Base-by-base conservation (phyloP, 2,888 invertebrate genomes). In the Dexiosoma caninum region DNA sequence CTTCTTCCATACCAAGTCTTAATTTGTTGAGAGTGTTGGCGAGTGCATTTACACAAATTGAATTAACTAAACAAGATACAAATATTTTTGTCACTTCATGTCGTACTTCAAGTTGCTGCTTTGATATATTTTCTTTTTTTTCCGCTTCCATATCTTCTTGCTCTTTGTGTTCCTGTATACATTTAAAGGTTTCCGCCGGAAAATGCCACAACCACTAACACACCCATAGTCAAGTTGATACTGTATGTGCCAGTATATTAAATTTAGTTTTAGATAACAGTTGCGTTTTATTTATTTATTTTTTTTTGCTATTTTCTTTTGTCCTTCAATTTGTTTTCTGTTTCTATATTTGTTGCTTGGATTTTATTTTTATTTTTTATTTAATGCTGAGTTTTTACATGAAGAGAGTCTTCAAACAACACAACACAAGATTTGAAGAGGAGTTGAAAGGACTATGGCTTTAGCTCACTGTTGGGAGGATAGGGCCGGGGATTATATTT, bases 41-140 rank as follows among this genome's bases (percentile, higher is more conserved):
- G 30, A 55, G 49, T 64, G 49, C 64, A 57, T 57, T 35, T 62
- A 16, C 64, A 64, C 14, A 70, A 70, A 70, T 77, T 77, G 55
- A 70, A 71, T 77, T 77, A 77, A 64, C 77, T 32, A 35, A 70
- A 71, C 40, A 57, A 62, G 49, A 49, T 7, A 57, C 49, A 70
- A 49, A 49, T 77, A 59, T 70, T 64, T 57, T 64, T 77, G 70
- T 64, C 70, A 77, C 59, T 55, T 76, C 12, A 55, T 49, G 27
- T 32, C 30, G 21, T 12, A 32, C 8, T 72, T n/a, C 1, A 40
- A 53, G 49, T 72, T 55, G 23, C 6, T 72, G 16, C 27, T 27
- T 30, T 53, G 21, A 37, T 51, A 32, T 40, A 32, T 51, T 53
- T 44, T 55, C 23, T 40, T 67, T 49, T n/a, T n/a, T 14, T 40